These are phyloP conservation scores for Hymenopus coronatus DNA, from an alignment of 2,888 invertebrate genomes.

Conservation along the genomic window DNA sequence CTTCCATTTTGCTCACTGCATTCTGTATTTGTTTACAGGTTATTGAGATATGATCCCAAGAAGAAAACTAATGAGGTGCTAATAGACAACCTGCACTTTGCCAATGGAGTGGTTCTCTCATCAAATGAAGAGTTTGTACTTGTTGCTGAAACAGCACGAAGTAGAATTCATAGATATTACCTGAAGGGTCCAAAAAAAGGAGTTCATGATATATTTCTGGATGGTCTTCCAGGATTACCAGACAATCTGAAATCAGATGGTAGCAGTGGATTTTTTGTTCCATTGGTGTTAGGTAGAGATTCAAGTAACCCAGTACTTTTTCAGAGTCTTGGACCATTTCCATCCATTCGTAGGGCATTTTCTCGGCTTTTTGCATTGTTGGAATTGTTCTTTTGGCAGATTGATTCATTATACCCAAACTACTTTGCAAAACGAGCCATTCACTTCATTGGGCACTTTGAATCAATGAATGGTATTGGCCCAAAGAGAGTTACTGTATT, in stretches of 20 bases:
- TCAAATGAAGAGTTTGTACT: constrained; percentile 79
- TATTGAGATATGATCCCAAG: constrained; percentile 75
- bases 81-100: constrained; percentile 72
- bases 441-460: constrained; percentile 65
- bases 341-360: constrained; percentile 63
- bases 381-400: constrained; percentile 61
- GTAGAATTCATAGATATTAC: constrained; percentile 67
- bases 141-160: constrained; percentile 67
- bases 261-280: constrained; percentile 65
- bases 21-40: constrained; percentile 51
- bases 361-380: constrained; percentile 58
- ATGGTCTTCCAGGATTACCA: constrained; percentile 74
- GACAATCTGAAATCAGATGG: constrained; percentile 62
- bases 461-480: constrained; percentile 45
- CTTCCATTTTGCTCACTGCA: neutral
- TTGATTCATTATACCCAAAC: constrained; percentile 65
- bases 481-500: constrained; percentile 57
- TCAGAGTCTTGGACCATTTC: constrained; percentile 59
- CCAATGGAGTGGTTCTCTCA: constrained; percentile 84
- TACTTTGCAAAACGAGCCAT: constrained; percentile 59
- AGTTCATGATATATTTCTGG: constrained; percentile 72
- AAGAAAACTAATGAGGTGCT: constrained; percentile 75
- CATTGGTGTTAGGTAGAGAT: constrained; percentile 57
- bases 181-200: constrained; percentile 79
- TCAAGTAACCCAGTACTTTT: constrained; percentile 55